Evolutionary conservation across 2,888 invertebrate species (phyloP).

Genomic region (Tipula lateralis): DNA sequence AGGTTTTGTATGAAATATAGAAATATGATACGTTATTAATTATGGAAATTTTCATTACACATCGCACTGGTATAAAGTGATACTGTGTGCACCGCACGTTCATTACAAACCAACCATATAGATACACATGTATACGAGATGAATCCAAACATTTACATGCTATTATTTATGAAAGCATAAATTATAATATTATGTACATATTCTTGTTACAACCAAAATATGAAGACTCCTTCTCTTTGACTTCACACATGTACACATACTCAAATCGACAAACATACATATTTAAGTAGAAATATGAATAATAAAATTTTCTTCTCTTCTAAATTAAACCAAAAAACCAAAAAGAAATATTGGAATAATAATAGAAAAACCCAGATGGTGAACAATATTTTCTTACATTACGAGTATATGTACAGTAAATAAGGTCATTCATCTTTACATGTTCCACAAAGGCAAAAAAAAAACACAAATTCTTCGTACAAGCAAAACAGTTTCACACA

Average conservation of each 20-base stretch:
- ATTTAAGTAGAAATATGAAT: background rate
- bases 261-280: background rate
- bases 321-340: background rate
- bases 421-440: background rate
- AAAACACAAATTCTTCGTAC: background rate
- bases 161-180: background rate
- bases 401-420: background rate
- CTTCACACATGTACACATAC: background rate
- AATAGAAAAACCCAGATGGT: slow-evolving; percentile 5
- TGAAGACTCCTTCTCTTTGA: background rate
- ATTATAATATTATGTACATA: background rate
- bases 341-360: background rate
- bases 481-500: background rate
- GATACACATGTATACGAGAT: background rate
- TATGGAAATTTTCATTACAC: background rate
- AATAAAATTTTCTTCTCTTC: background rate
- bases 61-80: background rate
- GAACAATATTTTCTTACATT: background rate
- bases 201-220: background rate
- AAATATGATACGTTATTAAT: background rate
- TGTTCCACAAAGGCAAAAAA: background rate
- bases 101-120: background rate
- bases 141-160: background rate
- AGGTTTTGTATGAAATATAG: background rate
- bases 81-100: background rate